Evolutionary conservation across 35 echinoderm and acorn worm species (phyloP), one percentile per base, ranked within the genome.

Genomic region (Lytechinus pictus): DNA sequence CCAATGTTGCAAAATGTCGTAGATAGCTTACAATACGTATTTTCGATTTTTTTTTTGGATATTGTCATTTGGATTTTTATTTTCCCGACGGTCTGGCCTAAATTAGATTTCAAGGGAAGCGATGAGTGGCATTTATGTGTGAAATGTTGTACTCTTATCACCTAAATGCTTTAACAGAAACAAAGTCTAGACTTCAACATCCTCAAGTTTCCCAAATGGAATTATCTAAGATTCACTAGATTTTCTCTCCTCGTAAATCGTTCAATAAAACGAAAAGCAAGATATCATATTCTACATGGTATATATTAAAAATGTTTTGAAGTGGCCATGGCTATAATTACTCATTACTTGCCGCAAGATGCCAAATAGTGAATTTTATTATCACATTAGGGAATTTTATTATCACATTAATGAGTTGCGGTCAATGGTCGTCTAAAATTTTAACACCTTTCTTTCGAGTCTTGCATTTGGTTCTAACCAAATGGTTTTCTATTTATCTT

Each of bases 171-270:
- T 79, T 79, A 79, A 79, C 66, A 79, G 66, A 79, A 79, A 79
- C 66, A 79, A 79, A 44, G 88, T 90, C 88, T 90, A 90, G 88
- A 90, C 88, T 90, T 4, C 4, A 44, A 90, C 88, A 90, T 90
- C 88, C 88, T 90, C 88, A 90, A 44, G 29, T 90, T 90, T 90
- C 88, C 88, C 88, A 90, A 44, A 90, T 54, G 88, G 88, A 90
- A 21, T 79, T 24, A 79, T 79, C 66, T 16, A 24, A 16, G 19
- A 79, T 79, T 79, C n/a, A 19, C 16, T 24, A 79, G 14, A 79
- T 14, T 79, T 79, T 79, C 21, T 79, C 66, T 79, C 66, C 66
- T 79, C 66, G 66, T 79, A 79, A 79, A 79, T 79, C 66, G 21
- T 79, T 24, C 12, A 24, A 79, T 79, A 79, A 79, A 79, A 24